Conservation (phyloP, 2,888 invertebrate genomes). For the Arctia plantaginis region DNA sequence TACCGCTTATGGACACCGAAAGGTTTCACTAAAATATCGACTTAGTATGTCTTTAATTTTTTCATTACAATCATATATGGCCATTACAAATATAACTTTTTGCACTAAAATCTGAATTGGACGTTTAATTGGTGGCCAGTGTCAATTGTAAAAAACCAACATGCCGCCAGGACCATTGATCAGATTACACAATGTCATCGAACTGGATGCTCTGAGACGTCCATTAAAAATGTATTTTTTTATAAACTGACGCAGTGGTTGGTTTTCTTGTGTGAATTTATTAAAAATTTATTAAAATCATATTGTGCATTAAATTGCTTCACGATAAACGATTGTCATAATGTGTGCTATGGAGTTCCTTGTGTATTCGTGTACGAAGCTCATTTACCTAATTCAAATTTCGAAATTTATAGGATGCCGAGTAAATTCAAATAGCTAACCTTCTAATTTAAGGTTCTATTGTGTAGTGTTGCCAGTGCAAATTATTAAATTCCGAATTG, state of each 20-base stretch:
- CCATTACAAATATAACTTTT: conserved; percentile 65
- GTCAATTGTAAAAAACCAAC: conserved; percentile 67
- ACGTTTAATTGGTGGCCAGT: conserved; percentile 79
- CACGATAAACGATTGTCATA: conserved; percentile 37
- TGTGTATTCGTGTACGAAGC: conserved; percentile 22
- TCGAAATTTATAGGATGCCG: conserved; percentile 64
- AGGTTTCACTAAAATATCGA: conserved; percentile 1
- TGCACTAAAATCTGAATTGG: conserved; percentile 65
- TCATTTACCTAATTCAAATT: conserved; percentile 55
- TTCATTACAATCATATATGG: conserved; percentile 63
- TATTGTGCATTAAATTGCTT: conserved; percentile 15
- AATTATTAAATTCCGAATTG: conserved; percentile 77
- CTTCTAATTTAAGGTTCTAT: conserved; percentile 77
- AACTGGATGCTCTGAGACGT: conserved; percentile 79
- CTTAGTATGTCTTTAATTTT: conserved; percentile 49
- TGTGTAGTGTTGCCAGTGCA: conserved; percentile 74
- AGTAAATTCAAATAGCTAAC: conserved; percentile 63
- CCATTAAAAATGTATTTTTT: conserved; percentile 75
- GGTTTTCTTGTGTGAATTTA: conserved; percentile 57
- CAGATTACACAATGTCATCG: conserved; percentile 83
- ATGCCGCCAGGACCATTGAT: conserved; percentile 80
- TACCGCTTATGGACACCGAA: background rate
- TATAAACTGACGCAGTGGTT: conserved; percentile 55
- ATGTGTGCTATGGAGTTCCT: conserved; percentile 29
- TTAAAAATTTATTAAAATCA: conserved; percentile 43